Percentiles rank a stretch among this genome's conserved stretches.
Conservation (phyloP, 2,113 vertebrate species). For the Silurus asotus region DNA sequence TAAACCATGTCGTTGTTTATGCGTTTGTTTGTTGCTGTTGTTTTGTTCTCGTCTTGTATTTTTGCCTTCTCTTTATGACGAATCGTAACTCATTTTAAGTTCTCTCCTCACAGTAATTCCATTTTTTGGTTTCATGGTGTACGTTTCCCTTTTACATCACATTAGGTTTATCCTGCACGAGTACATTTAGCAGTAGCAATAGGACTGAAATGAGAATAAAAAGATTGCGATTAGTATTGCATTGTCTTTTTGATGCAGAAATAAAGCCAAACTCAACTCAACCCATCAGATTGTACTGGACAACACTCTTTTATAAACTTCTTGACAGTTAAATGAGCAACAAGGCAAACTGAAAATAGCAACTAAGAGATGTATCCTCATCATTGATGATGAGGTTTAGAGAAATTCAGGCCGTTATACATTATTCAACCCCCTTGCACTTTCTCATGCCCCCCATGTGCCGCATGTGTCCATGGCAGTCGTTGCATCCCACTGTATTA, state of each 20-base stretch:
- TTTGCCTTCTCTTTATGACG: constrained; percentile 61
- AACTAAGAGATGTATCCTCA: not conserved
- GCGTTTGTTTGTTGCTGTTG: constrained; percentile 56
- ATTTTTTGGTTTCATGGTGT: constrained; percentile 30
- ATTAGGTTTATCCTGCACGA: not conserved
- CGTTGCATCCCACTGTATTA: constrained; percentile 54
- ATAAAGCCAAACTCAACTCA: constrained; percentile 3
- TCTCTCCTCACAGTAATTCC: constrained; percentile 55
- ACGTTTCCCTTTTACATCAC: not conserved
- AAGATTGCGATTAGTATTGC: constrained; percentile 28
- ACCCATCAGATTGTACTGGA: not conserved
- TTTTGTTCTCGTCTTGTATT: constrained; percentile 56
- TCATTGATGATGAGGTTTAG: constrained; percentile 14
- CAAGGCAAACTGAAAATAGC: not conserved
- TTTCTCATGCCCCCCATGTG: constrained; percentile 33
- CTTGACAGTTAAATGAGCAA: constrained; percentile 6
- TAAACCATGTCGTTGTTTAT: constrained; percentile 64
- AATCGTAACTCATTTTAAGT: constrained; percentile 65
- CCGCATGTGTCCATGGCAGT: constrained; percentile 47
- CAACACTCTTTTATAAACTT: not conserved
- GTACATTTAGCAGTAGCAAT: not conserved
- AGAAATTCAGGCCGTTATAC: constrained; percentile 22
- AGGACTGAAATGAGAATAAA: constrained; percentile 18
- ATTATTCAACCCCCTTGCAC: constrained; percentile 12
- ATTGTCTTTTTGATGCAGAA: constrained; percentile 33